These are phyloP conservation scores for Laticauda laticaudata DNA, from an alignment of 2,113 vertebrate genomes.

Conservation along the genomic window DNA sequence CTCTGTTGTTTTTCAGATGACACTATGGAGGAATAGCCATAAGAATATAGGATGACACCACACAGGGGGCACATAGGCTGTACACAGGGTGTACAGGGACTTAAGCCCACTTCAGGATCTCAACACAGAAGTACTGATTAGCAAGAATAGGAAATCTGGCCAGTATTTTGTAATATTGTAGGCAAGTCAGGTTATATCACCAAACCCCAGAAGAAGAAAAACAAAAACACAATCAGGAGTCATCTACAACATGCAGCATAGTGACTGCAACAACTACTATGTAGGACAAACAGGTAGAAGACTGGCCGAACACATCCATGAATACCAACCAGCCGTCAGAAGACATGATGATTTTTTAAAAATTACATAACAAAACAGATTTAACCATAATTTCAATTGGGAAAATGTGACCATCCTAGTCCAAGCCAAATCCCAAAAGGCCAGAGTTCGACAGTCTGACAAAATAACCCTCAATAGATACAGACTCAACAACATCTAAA, in stretches of 20 bases:
- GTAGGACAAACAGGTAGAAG: too few species aligned
- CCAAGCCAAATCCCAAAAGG: not conserved
- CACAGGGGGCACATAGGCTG: too few species aligned
- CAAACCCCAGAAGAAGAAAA: not conserved
- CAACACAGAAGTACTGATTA: not conserved
- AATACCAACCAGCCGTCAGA: not conserved
- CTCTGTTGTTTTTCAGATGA: not conserved
- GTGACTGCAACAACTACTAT: not conserved
- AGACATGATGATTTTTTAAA: not conserved
- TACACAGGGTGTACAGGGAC: too few species aligned
- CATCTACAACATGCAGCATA: not conserved
- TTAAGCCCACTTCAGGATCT: not conserved
- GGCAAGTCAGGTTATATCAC: not conserved
- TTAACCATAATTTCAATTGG: not conserved
- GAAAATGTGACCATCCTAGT: not conserved
- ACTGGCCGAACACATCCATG: not conserved
- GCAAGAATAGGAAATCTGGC: not conserved
- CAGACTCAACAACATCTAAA: not conserved
- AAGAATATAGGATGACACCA: not conserved
- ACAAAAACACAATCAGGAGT: not conserved
- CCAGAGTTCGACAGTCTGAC: not conserved
- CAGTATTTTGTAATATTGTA: not conserved
- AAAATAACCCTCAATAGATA: not conserved
- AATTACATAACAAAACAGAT: not conserved
- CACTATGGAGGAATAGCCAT: not conserved